These are phyloP conservation scores for Drosophila picticornis DNA, from an alignment of 2,888 invertebrate species.

Conservation along the genomic window DNA sequence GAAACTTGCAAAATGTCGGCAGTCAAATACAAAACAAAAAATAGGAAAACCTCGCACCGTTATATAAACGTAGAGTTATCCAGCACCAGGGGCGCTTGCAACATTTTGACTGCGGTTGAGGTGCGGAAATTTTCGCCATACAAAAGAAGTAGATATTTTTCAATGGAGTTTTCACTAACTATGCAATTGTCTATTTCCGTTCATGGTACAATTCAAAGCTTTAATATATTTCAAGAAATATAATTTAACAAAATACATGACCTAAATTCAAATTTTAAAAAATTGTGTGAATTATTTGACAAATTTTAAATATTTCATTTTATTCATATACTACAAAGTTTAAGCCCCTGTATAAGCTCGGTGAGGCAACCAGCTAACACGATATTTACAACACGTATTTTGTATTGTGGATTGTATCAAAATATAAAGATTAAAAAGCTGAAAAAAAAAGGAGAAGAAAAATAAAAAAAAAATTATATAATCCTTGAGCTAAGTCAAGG, in stretches of 20 bases:
- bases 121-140: constrained; percentile 1
- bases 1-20: constrained; percentile 54
- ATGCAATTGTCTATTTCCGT: background rate
- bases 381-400: background rate
- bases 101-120: constrained; percentile 26
- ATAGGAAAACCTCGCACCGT: background rate
- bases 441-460: background rate
- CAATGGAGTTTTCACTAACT: background rate
- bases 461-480: background rate
- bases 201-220: background rate
- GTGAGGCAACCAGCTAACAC: background rate
- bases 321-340: background rate
- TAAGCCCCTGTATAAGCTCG: background rate
- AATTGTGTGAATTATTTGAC: background rate
- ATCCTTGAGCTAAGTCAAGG: background rate
- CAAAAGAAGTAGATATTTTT: background rate
- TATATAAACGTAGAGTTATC: constrained; percentile 15
- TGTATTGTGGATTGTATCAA: background rate
- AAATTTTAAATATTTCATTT: background rate
- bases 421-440: background rate
- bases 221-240: no score
- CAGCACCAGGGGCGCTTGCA: background rate
- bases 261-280: background rate
- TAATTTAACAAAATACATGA: fast-evolving
- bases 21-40: constrained; percentile 20